Conservation (phyloP, 2,797 vertebrate genomes). For the Lepilemur ruficaudatus region DNA sequence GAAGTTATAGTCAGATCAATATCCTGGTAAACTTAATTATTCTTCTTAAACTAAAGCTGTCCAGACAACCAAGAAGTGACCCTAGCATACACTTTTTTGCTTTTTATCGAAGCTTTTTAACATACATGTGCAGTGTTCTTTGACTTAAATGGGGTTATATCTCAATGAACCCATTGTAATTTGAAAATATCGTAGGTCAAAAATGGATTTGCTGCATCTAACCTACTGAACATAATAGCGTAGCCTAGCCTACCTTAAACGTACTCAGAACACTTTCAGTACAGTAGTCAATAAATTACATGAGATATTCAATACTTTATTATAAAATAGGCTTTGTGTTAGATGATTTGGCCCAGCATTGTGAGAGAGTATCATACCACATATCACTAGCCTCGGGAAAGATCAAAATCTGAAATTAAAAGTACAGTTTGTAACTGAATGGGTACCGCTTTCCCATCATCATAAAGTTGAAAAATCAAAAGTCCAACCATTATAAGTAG, state of each 20-base stretch:
- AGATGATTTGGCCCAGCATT: not conserved
- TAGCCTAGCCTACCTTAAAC: not conserved
- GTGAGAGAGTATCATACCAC: not conserved
- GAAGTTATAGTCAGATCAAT: not conserved
- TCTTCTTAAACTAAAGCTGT: not conserved
- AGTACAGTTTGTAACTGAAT: not conserved
- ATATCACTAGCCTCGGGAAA: not conserved
- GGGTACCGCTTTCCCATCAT: not conserved
- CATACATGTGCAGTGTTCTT: not conserved
- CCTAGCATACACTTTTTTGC: not conserved
- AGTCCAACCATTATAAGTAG: not conserved
- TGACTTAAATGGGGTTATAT: not conserved
- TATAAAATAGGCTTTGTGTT: not conserved
- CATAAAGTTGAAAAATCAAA: not conserved
- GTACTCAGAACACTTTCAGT: not conserved
- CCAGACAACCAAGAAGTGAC: not conserved
- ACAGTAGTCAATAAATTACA: not conserved
- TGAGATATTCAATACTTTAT: not conserved
- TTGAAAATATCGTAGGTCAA: not conserved
- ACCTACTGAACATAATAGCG: not conserved
- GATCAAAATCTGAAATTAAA: not conserved
- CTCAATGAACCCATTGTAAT: not conserved
- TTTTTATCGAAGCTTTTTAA: not conserved
- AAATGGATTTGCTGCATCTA: not conserved
- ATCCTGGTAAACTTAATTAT: not conserved